Conservation (phyloP, 2,113 vertebrate genomes). For the Cryptomyrus ogoouensis region DNA sequence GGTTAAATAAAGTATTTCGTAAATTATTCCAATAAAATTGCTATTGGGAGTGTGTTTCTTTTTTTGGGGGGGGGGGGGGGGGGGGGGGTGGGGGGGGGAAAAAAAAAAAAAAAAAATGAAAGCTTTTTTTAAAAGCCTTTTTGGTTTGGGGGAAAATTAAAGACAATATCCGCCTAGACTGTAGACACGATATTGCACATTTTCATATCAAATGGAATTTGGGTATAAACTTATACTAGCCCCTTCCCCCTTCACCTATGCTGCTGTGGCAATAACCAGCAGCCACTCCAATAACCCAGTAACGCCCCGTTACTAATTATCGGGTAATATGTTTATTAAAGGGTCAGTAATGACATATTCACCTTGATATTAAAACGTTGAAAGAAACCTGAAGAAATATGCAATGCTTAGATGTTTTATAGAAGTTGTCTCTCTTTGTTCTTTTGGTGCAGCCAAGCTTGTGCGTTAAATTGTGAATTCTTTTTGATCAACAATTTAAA, state of each 20-base stretch:
- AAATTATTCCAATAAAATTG: neutral
- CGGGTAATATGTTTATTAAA: neutral
- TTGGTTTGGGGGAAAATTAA: neutral
- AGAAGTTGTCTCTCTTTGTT: neutral
- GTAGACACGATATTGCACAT: neutral
- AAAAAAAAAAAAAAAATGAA: too few relatives aligned
- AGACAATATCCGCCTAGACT: neutral
- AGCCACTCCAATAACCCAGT: neutral
- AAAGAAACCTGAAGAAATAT: neutral
- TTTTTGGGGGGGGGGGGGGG: neutral
- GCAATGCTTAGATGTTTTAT: neutral
- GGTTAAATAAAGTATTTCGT: neutral
- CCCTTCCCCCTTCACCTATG: neutral
- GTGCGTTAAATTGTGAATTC: neutral
- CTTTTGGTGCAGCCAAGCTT: neutral
- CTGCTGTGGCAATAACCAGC: neutral
- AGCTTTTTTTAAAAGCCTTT: too few relatives aligned
- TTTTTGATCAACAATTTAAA: neutral
- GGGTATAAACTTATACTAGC: neutral
- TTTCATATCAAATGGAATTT: neutral
- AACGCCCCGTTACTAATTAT: neutral
- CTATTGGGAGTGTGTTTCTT: neutral
- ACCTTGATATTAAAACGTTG: neutral
- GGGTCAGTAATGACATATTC: neutral
- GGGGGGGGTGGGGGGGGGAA: too few relatives aligned